Conservation (phyloP, 1,140 invertebrate species). For the Drosophila lacteicornis region DNA sequence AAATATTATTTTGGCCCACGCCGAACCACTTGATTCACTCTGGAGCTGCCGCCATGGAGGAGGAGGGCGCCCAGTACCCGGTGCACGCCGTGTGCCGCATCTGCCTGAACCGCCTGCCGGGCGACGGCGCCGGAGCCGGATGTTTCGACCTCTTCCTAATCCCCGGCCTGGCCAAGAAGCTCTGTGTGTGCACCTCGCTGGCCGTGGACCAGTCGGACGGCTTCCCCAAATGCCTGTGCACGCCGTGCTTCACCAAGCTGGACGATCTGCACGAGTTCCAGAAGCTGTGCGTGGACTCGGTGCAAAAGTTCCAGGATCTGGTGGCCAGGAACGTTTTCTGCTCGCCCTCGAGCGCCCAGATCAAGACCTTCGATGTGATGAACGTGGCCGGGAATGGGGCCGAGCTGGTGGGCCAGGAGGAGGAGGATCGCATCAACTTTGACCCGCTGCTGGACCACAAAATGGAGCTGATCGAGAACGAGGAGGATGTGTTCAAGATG, state of each 20-base stretch:
- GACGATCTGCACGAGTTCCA: conserved; percentile 79
- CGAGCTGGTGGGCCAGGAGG: conserved; percentile 53
- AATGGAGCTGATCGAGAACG: conserved; percentile 79
- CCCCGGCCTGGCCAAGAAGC: conserved; percentile 75
- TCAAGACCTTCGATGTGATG: conserved; percentile 60
- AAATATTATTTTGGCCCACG: conserved; percentile 5
- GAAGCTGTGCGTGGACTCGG: conserved; percentile 74
- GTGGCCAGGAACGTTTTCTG: conserved; percentile 61
- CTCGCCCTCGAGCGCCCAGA: conserved; percentile 27
- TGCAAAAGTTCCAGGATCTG: conserved; percentile 71
- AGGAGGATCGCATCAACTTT: conserved; percentile 78
- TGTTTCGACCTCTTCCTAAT: conserved; percentile 72
- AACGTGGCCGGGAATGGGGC: conserved; percentile 51
- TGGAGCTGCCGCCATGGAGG: conserved; percentile 47
- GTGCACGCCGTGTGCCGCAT: conserved; percentile 80
- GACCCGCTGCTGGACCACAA: conserved; percentile 80
- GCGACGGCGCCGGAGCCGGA: conserved; percentile 33
- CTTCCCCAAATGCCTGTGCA: conserved; percentile 73
- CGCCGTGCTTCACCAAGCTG: conserved; percentile 60
- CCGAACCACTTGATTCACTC: conserved; percentile 6
- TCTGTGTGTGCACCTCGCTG: conserved; percentile 72
- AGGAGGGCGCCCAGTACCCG: conserved; percentile 56
- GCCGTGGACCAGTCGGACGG: conserved; percentile 75
- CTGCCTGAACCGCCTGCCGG: conserved; percentile 69
- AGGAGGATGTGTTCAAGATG: conserved; percentile 82